Base-by-base conservation (phyloP, 2,888 invertebrate species). In the Bhutanitis thaidina region DNA sequence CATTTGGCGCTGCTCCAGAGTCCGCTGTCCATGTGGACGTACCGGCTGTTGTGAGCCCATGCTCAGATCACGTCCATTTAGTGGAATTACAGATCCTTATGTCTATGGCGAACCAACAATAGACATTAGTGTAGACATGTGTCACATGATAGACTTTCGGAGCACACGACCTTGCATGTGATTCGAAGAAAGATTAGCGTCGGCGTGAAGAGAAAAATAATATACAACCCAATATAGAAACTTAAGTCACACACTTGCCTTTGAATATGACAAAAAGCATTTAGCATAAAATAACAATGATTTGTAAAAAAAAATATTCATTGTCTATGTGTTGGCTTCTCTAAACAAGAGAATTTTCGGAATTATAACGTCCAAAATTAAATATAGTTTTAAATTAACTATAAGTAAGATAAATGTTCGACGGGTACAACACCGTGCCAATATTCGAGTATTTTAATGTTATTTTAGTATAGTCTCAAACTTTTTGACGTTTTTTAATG, bases 1-100 rank as follows among this genome's bases (percentile, higher is more conserved):
- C 94, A 95, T 62, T 92, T 93, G 2, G 94, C 95, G 12, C 91
- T 93, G 49, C 93, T 95, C 64, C 93, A 94, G 67, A 89, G 93
- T 63, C 95, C 95, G 8, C 91, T 96, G 32, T 94, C 95, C 9
- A 91, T 96, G 69, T 96, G 96, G 96, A 93, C 93, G 62, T 90
- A 95, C 57, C 91, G 94, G 61, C 76, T 95, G 55, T 58, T 82
- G 59, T 85, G 76, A 62, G 35, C 15, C n/a, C 5, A 5, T 20
- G 20, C 20, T n/a, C n/a, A n/a, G n/a, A 20, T 35, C 43, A 43
- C 49, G 49, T 55, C 53, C 45, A 48, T 34, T 30, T 43, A 30
- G 46, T 27, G 44, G 36, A 45, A 36, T 39, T 37, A 52, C 34
- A 32, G 12, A 38, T 12, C 16, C 32, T 30, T 44, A 20, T 20